A percentile compares a stretch with the other conserved stretches of the same genome.
These are phyloP conservation scores for Monochamus saltuarius DNA, from an alignment of 1,140 invertebrate species.

Conservation along the genomic window DNA sequence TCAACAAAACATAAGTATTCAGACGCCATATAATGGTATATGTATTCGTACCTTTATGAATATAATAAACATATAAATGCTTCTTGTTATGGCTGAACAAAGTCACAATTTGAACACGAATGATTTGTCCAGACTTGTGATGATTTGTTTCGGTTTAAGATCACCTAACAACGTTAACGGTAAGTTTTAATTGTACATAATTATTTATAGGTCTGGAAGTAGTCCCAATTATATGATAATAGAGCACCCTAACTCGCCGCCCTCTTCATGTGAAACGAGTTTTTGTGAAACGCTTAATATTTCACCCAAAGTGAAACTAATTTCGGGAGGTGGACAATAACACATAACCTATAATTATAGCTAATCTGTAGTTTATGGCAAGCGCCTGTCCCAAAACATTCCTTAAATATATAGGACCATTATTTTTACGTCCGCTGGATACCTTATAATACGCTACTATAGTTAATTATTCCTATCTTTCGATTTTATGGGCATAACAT, in stretches of 20 bases:
- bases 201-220: no score
- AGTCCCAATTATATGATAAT: no score
- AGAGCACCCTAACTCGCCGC: neutral
- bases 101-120: no score
- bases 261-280: slow-evolving; percentile 23
- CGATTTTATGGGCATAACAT: slow-evolving; percentile 20
- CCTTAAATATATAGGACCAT: slow-evolving; percentile 27
- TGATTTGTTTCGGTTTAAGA: no score
- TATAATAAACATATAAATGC: no score
- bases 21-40: no score
- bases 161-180: no score
- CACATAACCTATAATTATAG: slow-evolving; percentile 34
- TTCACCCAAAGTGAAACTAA: slow-evolving; percentile 30
- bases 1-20: no score
- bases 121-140: no score
- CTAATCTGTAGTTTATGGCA: slow-evolving; percentile 31
- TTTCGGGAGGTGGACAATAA: slow-evolving; percentile 29
- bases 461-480: slow-evolving; percentile 19
- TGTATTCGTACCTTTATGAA: no score
- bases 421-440: slow-evolving; percentile 31
- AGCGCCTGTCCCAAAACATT: slow-evolving; percentile 28
- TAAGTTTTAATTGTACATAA: no score
- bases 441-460: slow-evolving; percentile 30
- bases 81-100: no score
- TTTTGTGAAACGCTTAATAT: slow-evolving; percentile 24